Evolutionary conservation across 2,888 invertebrate species (phyloP).

Genomic region (Tyria jacobaeae): DNA sequence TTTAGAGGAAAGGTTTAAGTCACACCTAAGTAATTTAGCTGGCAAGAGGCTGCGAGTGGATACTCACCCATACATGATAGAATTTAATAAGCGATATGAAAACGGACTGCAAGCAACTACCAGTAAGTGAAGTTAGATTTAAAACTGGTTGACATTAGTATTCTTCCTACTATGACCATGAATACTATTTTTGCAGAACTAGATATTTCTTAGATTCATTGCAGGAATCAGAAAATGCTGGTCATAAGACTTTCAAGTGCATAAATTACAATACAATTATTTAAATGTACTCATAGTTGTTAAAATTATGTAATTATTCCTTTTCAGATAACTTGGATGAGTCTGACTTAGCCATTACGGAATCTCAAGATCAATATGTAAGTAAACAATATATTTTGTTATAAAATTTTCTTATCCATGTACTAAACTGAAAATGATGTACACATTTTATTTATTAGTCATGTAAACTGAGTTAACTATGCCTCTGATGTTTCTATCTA

Average conservation of each 20-base stretch:
- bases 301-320: conserved; percentile 2
- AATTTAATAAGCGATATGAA: conserved; percentile 63
- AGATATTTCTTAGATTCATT: no score
- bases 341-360: conserved; percentile 74
- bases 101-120: conserved; percentile 52
- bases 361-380: conserved; percentile 71
- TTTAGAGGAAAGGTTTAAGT: conserved; percentile 64
- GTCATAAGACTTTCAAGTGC: no score
- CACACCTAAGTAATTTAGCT: conserved; percentile 60
- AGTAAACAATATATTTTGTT: conserved; percentile 45
- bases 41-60: conserved; percentile 56
- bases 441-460: no score
- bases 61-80: conserved; percentile 70
- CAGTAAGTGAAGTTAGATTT: conserved; percentile 51
- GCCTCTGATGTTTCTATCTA: no score
- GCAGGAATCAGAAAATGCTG: no score
- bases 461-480: no score
- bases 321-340: conserved; percentile 71
- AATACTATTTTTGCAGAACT: no score
- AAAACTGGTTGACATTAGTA: neutral
- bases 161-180: no score
- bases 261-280: no score
- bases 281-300: no score
- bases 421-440: no score
- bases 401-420: no score